Conservation (phyloP, 2,797 vertebrate species). For the Danio aesculapii region DNA sequence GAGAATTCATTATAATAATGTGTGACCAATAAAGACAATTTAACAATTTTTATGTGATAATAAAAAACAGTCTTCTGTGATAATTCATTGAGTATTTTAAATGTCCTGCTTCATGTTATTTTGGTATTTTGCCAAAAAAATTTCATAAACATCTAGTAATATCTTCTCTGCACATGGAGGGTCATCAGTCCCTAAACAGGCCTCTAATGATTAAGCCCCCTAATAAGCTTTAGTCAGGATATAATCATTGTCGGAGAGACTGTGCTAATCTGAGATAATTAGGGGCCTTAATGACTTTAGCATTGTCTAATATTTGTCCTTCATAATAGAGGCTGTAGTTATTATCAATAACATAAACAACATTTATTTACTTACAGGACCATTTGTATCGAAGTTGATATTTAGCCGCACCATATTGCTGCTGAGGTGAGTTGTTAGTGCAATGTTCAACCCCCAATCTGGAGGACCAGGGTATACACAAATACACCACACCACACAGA, state of each 20-base stretch:
- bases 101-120: neutral
- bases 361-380: neutral
- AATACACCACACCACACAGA: too few species aligned
- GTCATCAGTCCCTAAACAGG: slow-evolving; percentile 56
- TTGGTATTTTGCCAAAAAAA: neutral
- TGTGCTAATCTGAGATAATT: slow-evolving; percentile 68
- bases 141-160: neutral
- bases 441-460: too few species aligned
- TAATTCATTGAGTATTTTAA: too few species aligned
- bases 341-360: neutral
- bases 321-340: slow-evolving; percentile 38
- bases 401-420: too few species aligned
- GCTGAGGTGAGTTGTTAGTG: too few species aligned
- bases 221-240: slow-evolving; percentile 75
- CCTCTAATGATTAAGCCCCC: slow-evolving; percentile 60
- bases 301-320: slow-evolving; percentile 41
- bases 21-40: too few species aligned
- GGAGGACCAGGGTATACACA: too few species aligned
- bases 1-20: too few species aligned
- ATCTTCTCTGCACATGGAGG: slow-evolving; percentile 30
- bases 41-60: too few species aligned
- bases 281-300: slow-evolving; percentile 47
- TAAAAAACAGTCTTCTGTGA: too few species aligned
- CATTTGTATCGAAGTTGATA: too few species aligned
- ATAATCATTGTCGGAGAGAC: slow-evolving; percentile 65